These are phyloP conservation scores for Dioctria linearis DNA, from an alignment of 2,888 invertebrate genomes.

Conservation along the genomic window DNA sequence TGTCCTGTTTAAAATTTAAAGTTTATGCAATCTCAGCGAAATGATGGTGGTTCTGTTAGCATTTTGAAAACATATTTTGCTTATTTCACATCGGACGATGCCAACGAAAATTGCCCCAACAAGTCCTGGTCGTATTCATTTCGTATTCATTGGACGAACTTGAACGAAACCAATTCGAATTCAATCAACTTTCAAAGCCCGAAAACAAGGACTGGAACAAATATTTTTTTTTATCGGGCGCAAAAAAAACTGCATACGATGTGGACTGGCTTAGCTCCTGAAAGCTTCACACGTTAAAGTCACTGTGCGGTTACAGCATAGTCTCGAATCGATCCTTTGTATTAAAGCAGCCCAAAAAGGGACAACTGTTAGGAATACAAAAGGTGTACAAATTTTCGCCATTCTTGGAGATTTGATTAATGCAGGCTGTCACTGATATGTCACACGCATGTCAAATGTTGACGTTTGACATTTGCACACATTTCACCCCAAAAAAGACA, in stretches of 20 bases:
- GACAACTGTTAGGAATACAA: conserved; percentile 56
- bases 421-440: conserved; percentile 73
- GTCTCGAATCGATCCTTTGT: conserved; percentile 13
- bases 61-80: conserved; percentile 20
- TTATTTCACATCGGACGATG: not conserved
- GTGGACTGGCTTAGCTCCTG: conserved; percentile 4
- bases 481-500: conserved; percentile 47
- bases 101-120: not conserved
- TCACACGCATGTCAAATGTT: conserved; percentile 72
- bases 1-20: conserved; percentile 23
- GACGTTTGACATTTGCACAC: conserved; percentile 71
- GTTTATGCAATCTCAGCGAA: conserved; percentile 41
- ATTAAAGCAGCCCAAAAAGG: conserved; percentile 19
- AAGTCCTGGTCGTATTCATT: conserved; percentile 30
- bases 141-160: conserved; percentile 44
- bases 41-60: conserved; percentile 12
- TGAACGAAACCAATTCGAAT: conserved; percentile 49
- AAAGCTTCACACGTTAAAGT: conserved; percentile 15
- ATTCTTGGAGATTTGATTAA: conserved; percentile 71
- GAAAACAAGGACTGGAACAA: conserved; percentile 20
- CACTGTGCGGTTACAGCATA: conserved; percentile 1
- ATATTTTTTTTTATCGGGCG: conserved; percentile 4
- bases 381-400: conserved; percentile 62
- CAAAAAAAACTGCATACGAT: conserved; percentile 15
- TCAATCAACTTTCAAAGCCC: conserved; percentile 46